phyloP scores from a whole-genome alignment of 2,888 invertebrate genomes.

The Mactromeris polynyma region DNA sequence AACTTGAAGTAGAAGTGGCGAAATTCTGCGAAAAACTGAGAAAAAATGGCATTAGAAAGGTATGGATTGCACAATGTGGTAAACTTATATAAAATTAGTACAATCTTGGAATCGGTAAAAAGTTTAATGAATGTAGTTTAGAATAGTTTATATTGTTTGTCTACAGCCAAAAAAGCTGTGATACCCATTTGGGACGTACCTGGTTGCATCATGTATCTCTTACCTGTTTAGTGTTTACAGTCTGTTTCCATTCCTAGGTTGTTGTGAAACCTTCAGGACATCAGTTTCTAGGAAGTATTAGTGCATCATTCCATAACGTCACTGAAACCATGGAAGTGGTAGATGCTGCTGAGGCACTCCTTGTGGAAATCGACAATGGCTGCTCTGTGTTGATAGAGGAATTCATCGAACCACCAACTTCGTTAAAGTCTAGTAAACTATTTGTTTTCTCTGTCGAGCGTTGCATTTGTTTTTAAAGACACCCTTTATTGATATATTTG shows the following conservation, averaged over 20 bases:
- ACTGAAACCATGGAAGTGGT: conserved; percentile 54
- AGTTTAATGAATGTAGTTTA: too few relatives aligned
- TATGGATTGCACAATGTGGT: too few relatives aligned
- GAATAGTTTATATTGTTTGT: too few relatives aligned
- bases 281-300: conserved; percentile 72
- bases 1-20: conserved; percentile 10
- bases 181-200: too few relatives aligned
- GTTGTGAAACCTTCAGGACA: conserved; percentile 79
- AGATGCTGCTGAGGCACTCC: conserved; percentile 58
- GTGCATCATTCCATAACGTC: conserved; percentile 70
- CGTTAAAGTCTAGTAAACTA: not conserved
- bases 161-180: too few relatives aligned
- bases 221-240: not conserved
- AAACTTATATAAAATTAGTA: too few relatives aligned
- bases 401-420: conserved; percentile 60
- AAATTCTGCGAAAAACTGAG: not conserved
- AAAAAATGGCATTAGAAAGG: not conserved
- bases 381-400: conserved; percentile 72
- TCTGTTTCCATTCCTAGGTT: conserved; percentile 58
- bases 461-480: too few relatives aligned
- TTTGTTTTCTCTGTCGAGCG: too few relatives aligned
- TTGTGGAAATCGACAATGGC: conserved; percentile 61
- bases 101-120: too few relatives aligned
- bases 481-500: too few relatives aligned
- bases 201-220: too few relatives aligned